Evolutionary conservation across 2,113 vertebrate genomes (phyloP).

Genomic region (Taurulus bubalis): DNA sequence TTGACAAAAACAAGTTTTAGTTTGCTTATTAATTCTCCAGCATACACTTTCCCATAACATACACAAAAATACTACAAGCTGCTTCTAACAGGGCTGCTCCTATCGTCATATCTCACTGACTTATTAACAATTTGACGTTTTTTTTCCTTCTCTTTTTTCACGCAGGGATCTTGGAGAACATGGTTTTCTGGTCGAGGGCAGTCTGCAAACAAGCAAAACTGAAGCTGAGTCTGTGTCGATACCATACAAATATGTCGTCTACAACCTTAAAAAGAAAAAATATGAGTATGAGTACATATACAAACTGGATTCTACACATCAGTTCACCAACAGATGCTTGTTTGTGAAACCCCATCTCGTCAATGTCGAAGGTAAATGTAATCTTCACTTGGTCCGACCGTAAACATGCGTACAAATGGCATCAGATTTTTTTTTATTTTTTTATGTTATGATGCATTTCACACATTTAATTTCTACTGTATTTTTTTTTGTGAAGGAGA

Average conservation of each 20-base stretch:
- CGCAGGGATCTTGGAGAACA: constrained; percentile 79
- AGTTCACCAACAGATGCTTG: constrained; percentile 78
- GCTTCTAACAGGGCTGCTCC: neutral
- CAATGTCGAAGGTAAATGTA: constrained; percentile 73
- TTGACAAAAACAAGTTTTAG: neutral
- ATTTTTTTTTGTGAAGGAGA: constrained; percentile 67
- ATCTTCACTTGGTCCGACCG: rapidly evolving
- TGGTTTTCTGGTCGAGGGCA: constrained; percentile 87
- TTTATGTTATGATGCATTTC: neutral
- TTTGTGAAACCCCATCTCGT: constrained; percentile 70
- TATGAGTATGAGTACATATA: constrained; percentile 80
- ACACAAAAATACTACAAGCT: neutral
- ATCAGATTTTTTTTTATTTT: neutral
- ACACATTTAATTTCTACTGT: neutral
- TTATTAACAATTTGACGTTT: neutral
- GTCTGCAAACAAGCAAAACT: constrained; percentile 52
- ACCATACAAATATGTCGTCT: constrained; percentile 90
- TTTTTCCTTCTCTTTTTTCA: constrained; percentile 9
- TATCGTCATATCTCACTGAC: neutral
- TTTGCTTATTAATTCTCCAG: neutral
- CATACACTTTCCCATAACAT: neutral
- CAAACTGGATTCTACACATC: constrained; percentile 60
- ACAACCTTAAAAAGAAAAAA: neutral
- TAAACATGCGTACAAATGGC: neutral
- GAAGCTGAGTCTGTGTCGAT: constrained; percentile 38